These are phyloP conservation scores for Holotrichia oblita DNA, from an alignment of 1,140 invertebrate genomes.

Conservation along the genomic window DNA sequence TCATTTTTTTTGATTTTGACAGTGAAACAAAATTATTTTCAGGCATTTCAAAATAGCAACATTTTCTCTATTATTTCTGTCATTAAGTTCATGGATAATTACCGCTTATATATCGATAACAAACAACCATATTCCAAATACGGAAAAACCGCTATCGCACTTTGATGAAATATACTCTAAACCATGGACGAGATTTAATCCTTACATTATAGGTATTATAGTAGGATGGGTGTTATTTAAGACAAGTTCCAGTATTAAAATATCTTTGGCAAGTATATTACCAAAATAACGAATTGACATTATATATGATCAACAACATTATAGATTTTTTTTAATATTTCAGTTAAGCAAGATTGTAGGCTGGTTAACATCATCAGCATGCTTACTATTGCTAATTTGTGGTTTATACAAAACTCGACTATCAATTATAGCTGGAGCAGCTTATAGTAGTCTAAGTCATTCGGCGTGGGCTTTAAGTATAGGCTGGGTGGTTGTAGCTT, in stretches of 20 bases:
- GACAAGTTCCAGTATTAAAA: conserved; percentile 80
- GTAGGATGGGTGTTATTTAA: conserved; percentile 84
- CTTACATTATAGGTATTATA: conserved; percentile 86
- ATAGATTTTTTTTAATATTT: conserved; percentile 55
- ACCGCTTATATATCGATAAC: conserved; percentile 81
- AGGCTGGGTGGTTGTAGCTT: no score
- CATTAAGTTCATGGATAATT: conserved; percentile 79
- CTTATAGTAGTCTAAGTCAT: conserved; percentile 85
- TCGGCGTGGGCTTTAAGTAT: conserved; percentile 84
- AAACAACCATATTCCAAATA: conserved; percentile 81
- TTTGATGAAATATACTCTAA: conserved; percentile 91
- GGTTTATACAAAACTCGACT: conserved; percentile 78
- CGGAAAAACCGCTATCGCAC: conserved; percentile 81
- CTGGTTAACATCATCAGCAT: conserved; percentile 72
- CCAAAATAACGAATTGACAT: neutral
- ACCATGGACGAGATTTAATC: conserved; percentile 84
- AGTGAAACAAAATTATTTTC: conserved; percentile 26
- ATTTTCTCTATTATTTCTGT: conserved; percentile 68
- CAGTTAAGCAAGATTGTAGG: conserved; percentile 72
- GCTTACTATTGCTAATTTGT: conserved; percentile 77
- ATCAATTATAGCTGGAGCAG: conserved; percentile 73
- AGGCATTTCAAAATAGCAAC: conserved; percentile 81
- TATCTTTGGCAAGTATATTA: conserved; percentile 70
- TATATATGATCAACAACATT: no score
- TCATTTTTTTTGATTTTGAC: no score